A percentile compares a stretch with the other conserved stretches of the same genome.
These are phyloP conservation scores for Todiramphus saurophagus DNA, from an alignment of 2,113 vertebrate genomes.

Conservation along the genomic window DNA sequence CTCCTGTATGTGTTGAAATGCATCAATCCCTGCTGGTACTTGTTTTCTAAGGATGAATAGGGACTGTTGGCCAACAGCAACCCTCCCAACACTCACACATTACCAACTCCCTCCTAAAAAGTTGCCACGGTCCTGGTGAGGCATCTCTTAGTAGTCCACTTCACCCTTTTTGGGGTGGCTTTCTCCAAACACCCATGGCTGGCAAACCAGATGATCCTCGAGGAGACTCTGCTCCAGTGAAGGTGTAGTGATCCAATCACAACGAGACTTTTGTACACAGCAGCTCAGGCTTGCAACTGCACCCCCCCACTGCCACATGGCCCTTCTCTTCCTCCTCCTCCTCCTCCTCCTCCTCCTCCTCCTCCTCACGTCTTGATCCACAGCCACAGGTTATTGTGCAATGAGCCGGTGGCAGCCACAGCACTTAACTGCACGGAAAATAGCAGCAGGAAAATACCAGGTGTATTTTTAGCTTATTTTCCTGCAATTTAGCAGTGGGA, in stretches of 20 bases:
- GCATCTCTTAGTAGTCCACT: background rate
- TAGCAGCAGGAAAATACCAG: constrained; percentile 27
- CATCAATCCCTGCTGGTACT: background rate
- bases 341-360: background rate
- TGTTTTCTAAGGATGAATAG: background rate
- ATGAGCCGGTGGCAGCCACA: background rate
- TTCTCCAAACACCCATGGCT: background rate
- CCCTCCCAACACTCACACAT: background rate
- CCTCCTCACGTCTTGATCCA: background rate
- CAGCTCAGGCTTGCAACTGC: background rate
- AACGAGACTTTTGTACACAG: background rate
- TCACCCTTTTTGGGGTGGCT: background rate
- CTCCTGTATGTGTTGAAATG: background rate
- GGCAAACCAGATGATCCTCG: background rate
- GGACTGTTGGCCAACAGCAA: background rate
- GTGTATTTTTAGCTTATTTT: constrained; percentile 57
- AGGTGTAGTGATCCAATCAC: background rate
- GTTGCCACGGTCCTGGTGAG: background rate
- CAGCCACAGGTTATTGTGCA: background rate
- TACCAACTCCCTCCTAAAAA: background rate
- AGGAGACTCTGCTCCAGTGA: background rate
- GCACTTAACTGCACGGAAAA: constrained; percentile 27
- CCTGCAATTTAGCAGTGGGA: constrained; percentile 7
- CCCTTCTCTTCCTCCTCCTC: background rate
- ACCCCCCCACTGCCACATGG: background rate